A percentile compares a stretch with the other conserved stretches of the same genome.
Conservation (phyloP, 92 coral and sea anemone genomes). For the Paragorgia papillata region DNA sequence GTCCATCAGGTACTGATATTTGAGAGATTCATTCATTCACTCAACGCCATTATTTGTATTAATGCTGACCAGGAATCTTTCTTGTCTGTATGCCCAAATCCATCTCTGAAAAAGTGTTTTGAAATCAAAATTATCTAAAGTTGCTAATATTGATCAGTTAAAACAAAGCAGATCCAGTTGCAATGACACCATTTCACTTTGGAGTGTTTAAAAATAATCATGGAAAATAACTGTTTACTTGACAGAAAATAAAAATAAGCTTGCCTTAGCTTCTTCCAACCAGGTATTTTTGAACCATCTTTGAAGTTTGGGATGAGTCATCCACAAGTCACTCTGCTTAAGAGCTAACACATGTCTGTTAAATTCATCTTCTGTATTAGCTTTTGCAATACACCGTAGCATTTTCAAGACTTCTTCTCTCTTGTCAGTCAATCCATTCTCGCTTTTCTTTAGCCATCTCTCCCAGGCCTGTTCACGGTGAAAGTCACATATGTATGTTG, state of each 20-base stretch:
- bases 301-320: conserved; percentile 18
- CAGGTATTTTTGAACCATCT: conserved; percentile 53
- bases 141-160: too few species aligned
- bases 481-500: conserved; percentile 51
- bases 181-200: not conserved
- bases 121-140: too few species aligned
- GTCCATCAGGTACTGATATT: conserved; percentile 62
- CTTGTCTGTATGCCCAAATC: conserved; percentile 68
- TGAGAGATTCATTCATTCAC: conserved; percentile 56
- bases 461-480: too few species aligned
- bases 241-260: conserved; percentile 26
- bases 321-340: conserved; percentile 43
- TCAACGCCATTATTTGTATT: conserved; percentile 74
- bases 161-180: too few species aligned
- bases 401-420: conserved; percentile 35
- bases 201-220: not conserved
- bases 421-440: conserved; percentile 29
- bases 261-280: conserved; percentile 46
- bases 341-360: conserved; percentile 9
- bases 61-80: conserved; percentile 55
- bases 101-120: conserved; percentile 56
- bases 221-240: too few species aligned
- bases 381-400: conserved; percentile 22
- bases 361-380: conserved; percentile 32
- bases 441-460: conserved; percentile 53